These are phyloP conservation scores for Ahaetulla prasina DNA, from an alignment of 2,113 vertebrate genomes.

Conservation along the genomic window DNA sequence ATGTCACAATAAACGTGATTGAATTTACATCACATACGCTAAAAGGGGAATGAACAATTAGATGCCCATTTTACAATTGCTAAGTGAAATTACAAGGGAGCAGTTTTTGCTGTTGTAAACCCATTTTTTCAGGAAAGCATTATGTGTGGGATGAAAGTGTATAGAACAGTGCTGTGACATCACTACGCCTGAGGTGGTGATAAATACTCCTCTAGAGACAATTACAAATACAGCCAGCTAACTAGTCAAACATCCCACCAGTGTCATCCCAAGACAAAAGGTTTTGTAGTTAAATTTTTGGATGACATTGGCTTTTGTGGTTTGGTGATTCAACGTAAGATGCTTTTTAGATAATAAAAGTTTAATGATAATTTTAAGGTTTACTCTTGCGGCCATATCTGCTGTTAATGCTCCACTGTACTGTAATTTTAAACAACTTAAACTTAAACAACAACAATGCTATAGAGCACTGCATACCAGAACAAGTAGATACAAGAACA, in stretches of 20 bases:
- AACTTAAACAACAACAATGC: too few species aligned
- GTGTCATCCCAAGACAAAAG: accelerated
- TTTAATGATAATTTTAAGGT: background rate
- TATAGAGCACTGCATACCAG: too few species aligned
- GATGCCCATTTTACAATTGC: background rate
- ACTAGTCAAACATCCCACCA: background rate
- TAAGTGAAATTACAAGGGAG: background rate
- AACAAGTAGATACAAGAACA: too few species aligned
- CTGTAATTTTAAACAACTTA: background rate
- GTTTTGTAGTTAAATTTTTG: background rate
- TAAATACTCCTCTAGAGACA: background rate
- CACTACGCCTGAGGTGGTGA: background rate
- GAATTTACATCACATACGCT: background rate
- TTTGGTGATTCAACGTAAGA: accelerated
- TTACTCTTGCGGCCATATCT: accelerated
- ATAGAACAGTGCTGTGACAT: background rate
- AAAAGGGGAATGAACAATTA: background rate
- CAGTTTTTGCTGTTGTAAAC: background rate
- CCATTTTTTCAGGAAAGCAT: background rate
- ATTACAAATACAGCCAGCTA: background rate
- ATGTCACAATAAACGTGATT: background rate
- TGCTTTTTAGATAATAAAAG: accelerated
- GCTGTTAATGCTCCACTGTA: background rate
- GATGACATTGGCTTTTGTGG: accelerated
- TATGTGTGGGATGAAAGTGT: background rate